These are phyloP conservation scores for Rhimphoctona megacephalus DNA, from an alignment of 2,888 invertebrate genomes.

Conservation along the genomic window DNA sequence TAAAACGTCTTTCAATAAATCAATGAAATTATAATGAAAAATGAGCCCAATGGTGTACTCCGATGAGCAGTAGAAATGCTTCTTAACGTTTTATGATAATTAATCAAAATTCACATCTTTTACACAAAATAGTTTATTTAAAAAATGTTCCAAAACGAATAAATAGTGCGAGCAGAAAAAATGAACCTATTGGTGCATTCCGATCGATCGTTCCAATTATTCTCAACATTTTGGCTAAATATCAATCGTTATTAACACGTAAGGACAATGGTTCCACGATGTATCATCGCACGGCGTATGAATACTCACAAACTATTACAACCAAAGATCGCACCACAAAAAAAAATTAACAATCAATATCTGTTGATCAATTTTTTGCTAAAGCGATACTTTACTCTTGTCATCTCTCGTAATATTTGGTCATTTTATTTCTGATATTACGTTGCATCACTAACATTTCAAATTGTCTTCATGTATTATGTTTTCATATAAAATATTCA, in stretches of 20 bases:
- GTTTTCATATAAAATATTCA: constrained; percentile 78
- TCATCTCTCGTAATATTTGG: neutral
- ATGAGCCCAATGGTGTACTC: neutral
- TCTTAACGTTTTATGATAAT: no score
- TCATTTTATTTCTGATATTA: neutral
- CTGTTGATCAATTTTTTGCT: neutral
- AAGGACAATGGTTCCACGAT: neutral
- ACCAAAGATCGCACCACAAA: no score
- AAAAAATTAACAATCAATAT: neutral
- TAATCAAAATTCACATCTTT: neutral
- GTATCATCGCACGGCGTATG: no score
- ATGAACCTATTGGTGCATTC: neutral
- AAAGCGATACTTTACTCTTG: neutral
- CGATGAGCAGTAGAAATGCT: no score
- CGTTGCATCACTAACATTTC: neutral
- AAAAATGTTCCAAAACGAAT: neutral
- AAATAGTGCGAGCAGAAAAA: neutral
- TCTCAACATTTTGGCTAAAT: neutral
- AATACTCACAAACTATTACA: no score
- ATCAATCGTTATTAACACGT: neutral
- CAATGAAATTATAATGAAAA: neutral
- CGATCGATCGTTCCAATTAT: neutral
- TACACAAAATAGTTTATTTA: neutral
- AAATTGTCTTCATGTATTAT: neutral
- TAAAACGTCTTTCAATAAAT: constrained; percentile 26